These are phyloP conservation scores for Semicossyphus pulcher DNA, from an alignment of 2,113 vertebrate genomes.

Conservation along the genomic window DNA sequence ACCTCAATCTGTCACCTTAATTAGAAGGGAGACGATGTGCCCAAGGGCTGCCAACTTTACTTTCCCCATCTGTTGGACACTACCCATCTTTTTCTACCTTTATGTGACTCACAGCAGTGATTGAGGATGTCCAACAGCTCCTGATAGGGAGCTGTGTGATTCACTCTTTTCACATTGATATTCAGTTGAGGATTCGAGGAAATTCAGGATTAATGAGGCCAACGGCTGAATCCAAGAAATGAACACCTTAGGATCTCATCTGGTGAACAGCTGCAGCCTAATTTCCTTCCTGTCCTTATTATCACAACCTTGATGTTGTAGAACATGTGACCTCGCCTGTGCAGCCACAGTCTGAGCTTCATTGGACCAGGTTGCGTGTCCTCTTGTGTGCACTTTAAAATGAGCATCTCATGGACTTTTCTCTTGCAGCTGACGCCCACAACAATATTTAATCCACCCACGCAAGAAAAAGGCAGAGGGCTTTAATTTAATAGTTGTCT, in stretches of 20 bases:
- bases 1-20: not conserved
- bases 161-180: not conserved
- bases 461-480: slow-evolving; percentile 2
- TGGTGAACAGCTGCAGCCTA: not conserved
- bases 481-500: slow-evolving; percentile 48
- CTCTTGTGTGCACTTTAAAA: not conserved
- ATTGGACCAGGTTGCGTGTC: not conserved
- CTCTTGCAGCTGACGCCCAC: slow-evolving; percentile 15
- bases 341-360: no score
- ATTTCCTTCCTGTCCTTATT: not conserved
- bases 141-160: not conserved
- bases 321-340: not conserved
- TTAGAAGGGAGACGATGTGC: not conserved
- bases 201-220: slow-evolving; percentile 12
- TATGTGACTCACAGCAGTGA: not conserved
- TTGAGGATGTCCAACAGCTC: not conserved
- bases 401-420: not conserved
- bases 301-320: not conserved
- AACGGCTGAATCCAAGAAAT: not conserved
- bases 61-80: not conserved
- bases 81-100: not conserved
- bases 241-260: not conserved
- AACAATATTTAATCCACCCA: slow-evolving; percentile 21
- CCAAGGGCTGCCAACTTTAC: not conserved
- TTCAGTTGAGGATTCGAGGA: not conserved